phyloP scores from a whole-genome alignment of 30 jellyfish, hydroid and myxozoan species.

The Rhopilema esculentum region DNA sequence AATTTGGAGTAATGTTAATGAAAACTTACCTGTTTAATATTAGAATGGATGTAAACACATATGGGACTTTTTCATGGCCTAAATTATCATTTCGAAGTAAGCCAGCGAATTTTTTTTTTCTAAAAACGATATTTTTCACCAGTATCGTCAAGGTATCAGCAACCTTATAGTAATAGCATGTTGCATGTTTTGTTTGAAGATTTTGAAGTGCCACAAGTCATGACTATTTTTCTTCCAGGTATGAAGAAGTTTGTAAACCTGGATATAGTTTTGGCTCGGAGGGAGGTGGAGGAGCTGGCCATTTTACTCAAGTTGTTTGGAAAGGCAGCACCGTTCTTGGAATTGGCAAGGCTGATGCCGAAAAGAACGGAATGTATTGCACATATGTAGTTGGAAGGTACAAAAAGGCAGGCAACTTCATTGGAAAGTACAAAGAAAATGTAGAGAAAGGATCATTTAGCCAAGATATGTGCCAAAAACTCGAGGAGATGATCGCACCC shows the following conservation, averaged over 20 bases:
- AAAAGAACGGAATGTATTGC: constrained; percentile 65
- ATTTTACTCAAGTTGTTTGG: constrained; percentile 93
- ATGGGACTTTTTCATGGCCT: no score
- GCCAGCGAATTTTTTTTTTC: no score
- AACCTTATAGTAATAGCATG: not conserved
- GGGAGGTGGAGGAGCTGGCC: constrained; percentile 78
- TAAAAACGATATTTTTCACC: no score
- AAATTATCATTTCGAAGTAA: no score
- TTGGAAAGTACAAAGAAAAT: constrained; percentile 66
- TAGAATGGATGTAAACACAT: no score
- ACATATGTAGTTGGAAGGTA: constrained; percentile 75
- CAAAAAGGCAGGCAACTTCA: constrained; percentile 72
- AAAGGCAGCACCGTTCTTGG: constrained; percentile 62
- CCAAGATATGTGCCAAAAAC: constrained; percentile 5
- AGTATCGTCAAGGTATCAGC: no score
- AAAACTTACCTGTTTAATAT: no score
- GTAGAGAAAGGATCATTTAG: constrained; percentile 71
- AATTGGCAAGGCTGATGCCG: constrained; percentile 69
- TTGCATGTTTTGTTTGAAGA: not conserved
- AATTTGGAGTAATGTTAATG: no score
- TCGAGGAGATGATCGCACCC: constrained; percentile 19
- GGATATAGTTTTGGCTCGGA: constrained; percentile 72
- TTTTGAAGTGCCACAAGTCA: no score
- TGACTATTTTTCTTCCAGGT: constrained; percentile 60
- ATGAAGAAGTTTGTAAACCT: constrained; percentile 88